Base-by-base conservation (phyloP, 2,888 invertebrate species). In the Lithosia quadra region DNA sequence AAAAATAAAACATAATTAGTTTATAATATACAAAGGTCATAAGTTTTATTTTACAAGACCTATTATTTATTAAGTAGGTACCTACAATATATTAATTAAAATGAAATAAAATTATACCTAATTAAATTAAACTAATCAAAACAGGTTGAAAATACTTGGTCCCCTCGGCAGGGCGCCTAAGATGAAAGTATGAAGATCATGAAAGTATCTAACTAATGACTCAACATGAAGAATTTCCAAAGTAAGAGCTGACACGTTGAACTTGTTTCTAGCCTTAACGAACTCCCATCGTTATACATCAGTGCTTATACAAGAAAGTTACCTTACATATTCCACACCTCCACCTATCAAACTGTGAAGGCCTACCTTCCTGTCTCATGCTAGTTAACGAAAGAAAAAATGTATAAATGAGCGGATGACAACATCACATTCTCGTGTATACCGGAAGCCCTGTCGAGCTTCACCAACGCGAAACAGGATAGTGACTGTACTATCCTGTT, bases 291-390 rank as follows among this genome's bases (percentile, higher is more conserved):
- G n/a, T n/a, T n/a, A 7, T n/a, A n/a, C n/a, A 58, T 58, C 33
- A 56, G 13, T 58, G 28, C 33, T 24, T 57, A 69, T 43, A 43
- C 55, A 70, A 53, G 77, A 80, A 75, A 76, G 81, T 64, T 58
- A 56, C 62, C 56, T 63, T 66, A 71, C 68, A 71, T 73, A 64
- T 65, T 58, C 70, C 61, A 67, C 68, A 70, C 68, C 63, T 74
- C 63, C 66, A 87, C 88, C 85, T 86, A 87, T 88, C 87, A 81
- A 57, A 56, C 55, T 72, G 71, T 78, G 73, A 64, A 24, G 65
- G 60, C 28, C 63, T 73, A 74, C 75, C 78, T 80, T 79, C 74
- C 78, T 74, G 39, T 66, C 36, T 8, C 15, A 33, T 71, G 56
- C 53, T 34, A 3, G 59, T 43, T 65, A 9, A 63, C 8, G 3